A percentile compares a stretch with the other conserved stretches of the same genome.
Conservation (phyloP, 2,113 vertebrate genomes). For the Tychaedon coryphoeus region DNA sequence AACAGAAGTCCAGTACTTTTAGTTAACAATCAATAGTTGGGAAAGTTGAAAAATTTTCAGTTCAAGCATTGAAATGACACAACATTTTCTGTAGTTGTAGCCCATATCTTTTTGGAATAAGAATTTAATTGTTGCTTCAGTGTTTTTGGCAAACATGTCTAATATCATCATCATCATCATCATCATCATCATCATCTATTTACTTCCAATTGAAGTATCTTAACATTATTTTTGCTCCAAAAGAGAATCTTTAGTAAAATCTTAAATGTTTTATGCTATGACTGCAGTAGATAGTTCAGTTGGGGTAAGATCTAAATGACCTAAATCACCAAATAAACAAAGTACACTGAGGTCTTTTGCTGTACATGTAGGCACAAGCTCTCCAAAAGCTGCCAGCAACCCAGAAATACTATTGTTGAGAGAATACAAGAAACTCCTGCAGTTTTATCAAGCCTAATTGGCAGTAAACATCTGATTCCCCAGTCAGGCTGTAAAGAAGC, state of each 20-base stretch:
- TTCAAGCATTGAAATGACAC: background rate
- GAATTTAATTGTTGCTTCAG: background rate
- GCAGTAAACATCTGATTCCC: background rate
- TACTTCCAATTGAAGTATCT: background rate
- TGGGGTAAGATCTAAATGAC: background rate
- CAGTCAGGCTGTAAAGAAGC: background rate
- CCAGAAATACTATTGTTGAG: background rate
- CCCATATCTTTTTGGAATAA: background rate
- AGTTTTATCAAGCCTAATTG: constrained; percentile 33
- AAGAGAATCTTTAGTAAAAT: background rate
- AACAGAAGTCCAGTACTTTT: background rate
- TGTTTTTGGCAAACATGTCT: background rate
- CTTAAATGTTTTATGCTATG: background rate
- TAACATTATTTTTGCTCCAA: background rate
- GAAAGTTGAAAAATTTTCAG: background rate
- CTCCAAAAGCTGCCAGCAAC: background rate
- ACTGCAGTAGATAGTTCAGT: background rate
- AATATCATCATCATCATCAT: background rate
- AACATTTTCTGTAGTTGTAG: background rate
- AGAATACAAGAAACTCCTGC: background rate
- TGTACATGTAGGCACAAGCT: background rate
- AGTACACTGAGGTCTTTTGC: background rate
- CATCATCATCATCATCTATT: background rate
- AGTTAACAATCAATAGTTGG: background rate
- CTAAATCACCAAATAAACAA: background rate